phyloP scores from a whole-genome alignment of 2,113 vertebrate genomes.

The Gadus chalcogrammus region DNA sequence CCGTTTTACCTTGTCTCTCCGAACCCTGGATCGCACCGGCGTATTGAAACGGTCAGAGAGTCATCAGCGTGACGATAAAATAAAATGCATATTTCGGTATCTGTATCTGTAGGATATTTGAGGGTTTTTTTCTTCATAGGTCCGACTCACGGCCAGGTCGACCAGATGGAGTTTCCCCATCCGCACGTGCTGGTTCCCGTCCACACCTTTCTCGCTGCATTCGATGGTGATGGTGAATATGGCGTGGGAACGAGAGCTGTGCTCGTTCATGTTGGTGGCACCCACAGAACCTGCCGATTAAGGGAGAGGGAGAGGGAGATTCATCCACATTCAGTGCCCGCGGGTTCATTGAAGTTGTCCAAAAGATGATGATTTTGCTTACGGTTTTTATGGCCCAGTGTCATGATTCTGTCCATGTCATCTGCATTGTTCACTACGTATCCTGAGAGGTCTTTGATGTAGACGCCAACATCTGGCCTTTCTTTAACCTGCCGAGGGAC shows the following conservation, averaged over 20 bases:
- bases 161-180: constrained; percentile 98
- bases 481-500: constrained; percentile 86
- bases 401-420: constrained; percentile 99
- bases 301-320: too few relatives aligned
- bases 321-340: too few relatives aligned
- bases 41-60: not conserved
- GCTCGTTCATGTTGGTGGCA: constrained; percentile 98
- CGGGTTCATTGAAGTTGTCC: too few relatives aligned
- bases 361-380: constrained; percentile 50
- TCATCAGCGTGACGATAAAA: not conserved
- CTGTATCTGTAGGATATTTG: not conserved
- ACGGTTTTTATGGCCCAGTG: constrained; percentile 97
- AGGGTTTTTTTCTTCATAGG: not conserved
- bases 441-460: constrained; percentile 96
- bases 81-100: not conserved
- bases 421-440: constrained; percentile 99
- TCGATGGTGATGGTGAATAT: constrained; percentile 99
- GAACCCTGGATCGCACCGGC: constrained; percentile 79
- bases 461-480: constrained; percentile 96
- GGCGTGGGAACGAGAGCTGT: constrained; percentile 96
- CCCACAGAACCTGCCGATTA: constrained; percentile 86
- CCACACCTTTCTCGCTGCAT: constrained; percentile 94
- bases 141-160: constrained; percentile 86
- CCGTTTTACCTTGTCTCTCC: constrained; percentile 96
- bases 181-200: constrained; percentile 94